These are phyloP conservation scores for Lasiommata megera DNA, from an alignment of 2,888 invertebrate species.

Conservation along the genomic window DNA sequence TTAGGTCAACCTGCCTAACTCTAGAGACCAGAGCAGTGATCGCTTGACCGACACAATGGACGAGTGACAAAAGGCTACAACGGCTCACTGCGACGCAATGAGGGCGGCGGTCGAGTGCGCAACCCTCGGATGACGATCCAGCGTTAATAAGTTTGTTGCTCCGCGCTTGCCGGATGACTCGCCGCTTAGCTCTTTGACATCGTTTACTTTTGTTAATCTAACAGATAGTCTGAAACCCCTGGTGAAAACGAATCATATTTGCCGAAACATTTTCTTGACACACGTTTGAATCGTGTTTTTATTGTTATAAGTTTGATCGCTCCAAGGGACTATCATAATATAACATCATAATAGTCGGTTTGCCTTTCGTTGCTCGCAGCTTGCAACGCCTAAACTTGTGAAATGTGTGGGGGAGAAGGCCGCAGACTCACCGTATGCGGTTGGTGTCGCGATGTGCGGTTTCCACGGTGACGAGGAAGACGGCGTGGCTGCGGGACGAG, in stretches of 20 bases:
- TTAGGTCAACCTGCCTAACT: background rate
- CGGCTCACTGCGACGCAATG: background rate
- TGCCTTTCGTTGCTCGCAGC: too few relatives aligned
- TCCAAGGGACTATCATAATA: too few relatives aligned
- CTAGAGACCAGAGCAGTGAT: background rate
- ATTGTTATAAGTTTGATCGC: too few relatives aligned
- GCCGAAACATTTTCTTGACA: too few relatives aligned
- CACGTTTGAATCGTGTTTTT: too few relatives aligned
- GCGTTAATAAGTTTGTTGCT: background rate
- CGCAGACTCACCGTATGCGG: constrained; percentile 61
- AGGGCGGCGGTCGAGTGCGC: background rate
- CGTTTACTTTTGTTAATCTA: too few relatives aligned
- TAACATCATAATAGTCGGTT: too few relatives aligned
- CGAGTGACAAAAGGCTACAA: background rate
- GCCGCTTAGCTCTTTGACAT: background rate
- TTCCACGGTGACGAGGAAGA: constrained; percentile 98
- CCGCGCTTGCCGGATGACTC: background rate
- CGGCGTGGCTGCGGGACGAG: constrained; percentile 98
- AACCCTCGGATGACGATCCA: background rate
- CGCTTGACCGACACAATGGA: background rate
- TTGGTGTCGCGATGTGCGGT: constrained; percentile 81
- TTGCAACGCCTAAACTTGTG: too few relatives aligned
- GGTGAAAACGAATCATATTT: too few relatives aligned
- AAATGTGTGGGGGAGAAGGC: too few relatives aligned
- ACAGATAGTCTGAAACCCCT: too few relatives aligned